Base-by-base conservation (phyloP, 2,113 vertebrate genomes). In the Coptodon rendalli region DNA sequence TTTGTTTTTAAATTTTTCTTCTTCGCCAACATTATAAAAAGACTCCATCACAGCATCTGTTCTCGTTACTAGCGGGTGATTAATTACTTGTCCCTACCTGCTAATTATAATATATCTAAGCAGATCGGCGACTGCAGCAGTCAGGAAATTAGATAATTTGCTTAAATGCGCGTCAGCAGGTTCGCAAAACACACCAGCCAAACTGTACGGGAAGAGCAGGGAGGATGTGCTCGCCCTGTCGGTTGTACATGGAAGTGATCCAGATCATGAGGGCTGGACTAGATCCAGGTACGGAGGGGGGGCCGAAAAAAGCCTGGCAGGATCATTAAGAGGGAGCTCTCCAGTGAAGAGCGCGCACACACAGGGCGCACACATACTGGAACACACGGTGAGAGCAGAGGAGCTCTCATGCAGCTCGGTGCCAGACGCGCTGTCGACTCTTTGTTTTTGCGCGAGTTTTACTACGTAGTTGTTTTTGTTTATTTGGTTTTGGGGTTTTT, bases 301-400 rank as follows among this genome's bases (percentile, higher is more conserved):
- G 43, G 66, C n/a, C 52, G 86, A 78, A 93, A 87, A 87, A 89
- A 84, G 34, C 57, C 91, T 92, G 91, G 90, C 94, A 93, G 90
- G 89, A 84, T 87, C 92, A 93, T 94, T 93, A 92, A 91, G 92
- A 94, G 86, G 84, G 92, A 93, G 87, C 91, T 92, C 89, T 91
- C 93, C 92, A 82, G 50, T 89, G 86, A 71, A 88, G 89, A 84
- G 86, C 83, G 54, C 87, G 4, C 82, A 52, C 50, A 78, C 81
- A 66, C 57, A 68, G 50, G 56, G 13, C 38, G 66, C 87, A 83
- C 79, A 80, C 56, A 83, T 83, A 31, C 48, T 48, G 59, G 43
- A n/a, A 31, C 68, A 48, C 43, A 38, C 34, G 36, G 83, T 76
- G 78, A 17, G 86, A 82, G 87, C 61, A 79, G 84, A 91, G 85